phyloP scores from a whole-genome alignment of 1,140 invertebrate genomes.

The Eumaeus atala region DNA sequence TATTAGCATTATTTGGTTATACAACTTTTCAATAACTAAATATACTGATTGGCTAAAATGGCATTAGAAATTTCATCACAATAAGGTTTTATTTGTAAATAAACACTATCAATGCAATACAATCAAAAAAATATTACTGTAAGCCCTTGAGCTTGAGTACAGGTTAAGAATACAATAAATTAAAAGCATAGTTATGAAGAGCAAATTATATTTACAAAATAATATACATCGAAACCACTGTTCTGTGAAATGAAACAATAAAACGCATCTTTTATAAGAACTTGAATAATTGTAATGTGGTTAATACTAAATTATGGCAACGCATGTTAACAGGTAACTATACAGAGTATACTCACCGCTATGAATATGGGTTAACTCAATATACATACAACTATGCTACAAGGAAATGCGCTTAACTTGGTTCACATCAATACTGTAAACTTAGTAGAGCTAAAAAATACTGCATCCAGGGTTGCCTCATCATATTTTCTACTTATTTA shows the following conservation, averaged over 20 bases:
- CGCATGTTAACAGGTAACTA: constrained; percentile 62
- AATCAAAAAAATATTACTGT: neutral
- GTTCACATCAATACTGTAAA: constrained; percentile 14
- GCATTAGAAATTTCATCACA: constrained; percentile 69
- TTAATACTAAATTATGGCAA: constrained; percentile 67
- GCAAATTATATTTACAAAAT: constrained; percentile 12
- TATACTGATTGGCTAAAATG: constrained; percentile 65
- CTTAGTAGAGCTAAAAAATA: neutral
- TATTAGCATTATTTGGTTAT: constrained; percentile 72
- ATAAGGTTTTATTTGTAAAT: constrained; percentile 36
- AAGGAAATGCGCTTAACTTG: constrained; percentile 51
- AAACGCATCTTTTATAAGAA: neutral
- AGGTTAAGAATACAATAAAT: constrained; percentile 11
- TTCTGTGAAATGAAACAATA: neutral
- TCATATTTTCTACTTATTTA: too few relatives aligned
- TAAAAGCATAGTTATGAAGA: constrained; percentile 13
- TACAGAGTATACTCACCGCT: constrained; percentile 46
- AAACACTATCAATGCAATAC: neutral
- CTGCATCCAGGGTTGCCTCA: too few relatives aligned
- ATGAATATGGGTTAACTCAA: constrained; percentile 42
- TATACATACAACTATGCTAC: constrained; percentile 44
- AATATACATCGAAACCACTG: neutral
- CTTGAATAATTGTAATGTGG: constrained; percentile 17
- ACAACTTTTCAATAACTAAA: constrained; percentile 58
- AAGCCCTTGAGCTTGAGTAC: constrained; percentile 8